Base-by-base conservation (phyloP, 1,140 invertebrate species). In the Psilanteris sp. region DNA sequence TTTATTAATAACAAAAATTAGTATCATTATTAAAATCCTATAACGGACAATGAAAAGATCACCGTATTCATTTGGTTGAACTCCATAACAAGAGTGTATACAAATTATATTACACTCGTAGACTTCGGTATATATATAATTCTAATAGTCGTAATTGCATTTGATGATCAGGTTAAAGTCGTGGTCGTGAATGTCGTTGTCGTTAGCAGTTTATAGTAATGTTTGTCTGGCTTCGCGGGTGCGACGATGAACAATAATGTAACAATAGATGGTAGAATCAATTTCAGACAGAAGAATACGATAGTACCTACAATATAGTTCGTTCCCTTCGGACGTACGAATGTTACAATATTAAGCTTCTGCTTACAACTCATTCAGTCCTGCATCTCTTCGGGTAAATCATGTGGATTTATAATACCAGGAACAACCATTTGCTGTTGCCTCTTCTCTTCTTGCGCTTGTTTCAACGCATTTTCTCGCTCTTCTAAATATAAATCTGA, bases 321-420 rank as follows among this genome's bases (percentile, higher is more conserved):
- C 80, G 79, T 79, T 78, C 80, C 79, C 66, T 77, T 85, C 54
- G 64, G 70, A 81, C 79, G 79, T 81, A 79, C 76, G 80, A 77
- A 80, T 13, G 50, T 71, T 46, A 66, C 77, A 79, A 81, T 39
- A 72, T 75, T 82, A 74, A 71, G 61, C 54, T 75, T 76, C 41
- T 75, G 55, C 74, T 71, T 70, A 57, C 74, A 64, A 62, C 36
- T 64, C 31, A 81, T 85, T 88, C 86, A 94, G 90, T 99, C 97
- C 91, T 98, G 97, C 97, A 99, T 99, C 81, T 98, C 97, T 89
- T 99, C 97, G 24, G 96, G 95, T 78, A 99, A 92, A 88, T 98
- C 97, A 84, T 99, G 96, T 59, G 97, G 97, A 90, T 98, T 98
- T 55, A 99, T 90, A 80, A 99, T 98, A 77, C 98, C 98, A 52